phyloP scores from a whole-genome alignment of 1,140 invertebrate genomes.

The Sarcophaga bullata region DNA sequence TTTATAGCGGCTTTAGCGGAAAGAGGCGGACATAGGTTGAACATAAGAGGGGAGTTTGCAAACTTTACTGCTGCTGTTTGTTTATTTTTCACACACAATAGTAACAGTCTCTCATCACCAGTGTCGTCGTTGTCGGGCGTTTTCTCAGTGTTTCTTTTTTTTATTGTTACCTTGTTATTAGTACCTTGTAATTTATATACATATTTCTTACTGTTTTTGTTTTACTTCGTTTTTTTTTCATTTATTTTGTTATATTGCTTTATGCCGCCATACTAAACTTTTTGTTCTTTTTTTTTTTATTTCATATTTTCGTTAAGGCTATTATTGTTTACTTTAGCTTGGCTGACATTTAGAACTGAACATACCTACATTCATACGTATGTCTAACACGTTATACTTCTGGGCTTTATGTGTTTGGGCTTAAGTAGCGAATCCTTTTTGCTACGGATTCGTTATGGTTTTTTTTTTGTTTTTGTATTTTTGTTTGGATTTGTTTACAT shows the following conservation, averaged over 20 bases:
- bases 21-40: neutral
- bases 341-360: neutral
- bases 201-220: conserved; percentile 9
- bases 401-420: conserved; percentile 13
- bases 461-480: conserved; percentile 17
- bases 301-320: neutral
- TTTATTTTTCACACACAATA: conserved; percentile 40
- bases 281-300: neutral
- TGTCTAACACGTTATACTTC: neutral
- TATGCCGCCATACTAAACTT: conserved; percentile 31
- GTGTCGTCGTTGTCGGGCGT: neutral
- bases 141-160: conserved; percentile 27
- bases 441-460: conserved; percentile 47
- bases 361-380: neutral
- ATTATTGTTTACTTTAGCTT: conserved; percentile 5
- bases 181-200: conserved; percentile 36
- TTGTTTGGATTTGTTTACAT: conserved; percentile 47
- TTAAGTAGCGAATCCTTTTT: conserved; percentile 44
- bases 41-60: conserved; percentile 17
- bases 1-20: neutral
- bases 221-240: too few species aligned
- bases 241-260: neutral
- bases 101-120: conserved; percentile 13
- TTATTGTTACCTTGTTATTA: conserved; percentile 38
- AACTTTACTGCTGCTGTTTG: conserved; percentile 19